Evolutionary conservation across 2,113 vertebrate species (phyloP).

Genomic region (Cynocephalus volans): DNA sequence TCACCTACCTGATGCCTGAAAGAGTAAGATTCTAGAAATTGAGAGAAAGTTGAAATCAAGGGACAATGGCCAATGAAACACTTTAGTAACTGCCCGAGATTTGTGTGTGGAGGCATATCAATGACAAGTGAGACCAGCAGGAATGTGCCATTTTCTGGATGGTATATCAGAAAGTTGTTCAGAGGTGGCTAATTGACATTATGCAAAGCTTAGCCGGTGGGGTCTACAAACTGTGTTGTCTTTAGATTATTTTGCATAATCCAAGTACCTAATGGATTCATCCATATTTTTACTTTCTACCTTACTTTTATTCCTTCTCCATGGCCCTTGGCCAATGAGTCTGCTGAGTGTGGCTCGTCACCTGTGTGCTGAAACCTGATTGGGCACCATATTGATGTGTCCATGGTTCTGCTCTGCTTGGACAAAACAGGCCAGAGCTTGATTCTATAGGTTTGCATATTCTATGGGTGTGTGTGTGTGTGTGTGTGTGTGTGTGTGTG

Average conservation of each 20-base stretch:
- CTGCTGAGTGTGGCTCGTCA: background rate
- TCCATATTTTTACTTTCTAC: conserved; percentile 37
- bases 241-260: conserved; percentile 23
- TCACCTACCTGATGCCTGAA: background rate
- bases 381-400: background rate
- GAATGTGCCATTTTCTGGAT: background rate
- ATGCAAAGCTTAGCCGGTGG: background rate
- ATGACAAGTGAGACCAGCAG: background rate
- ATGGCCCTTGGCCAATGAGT: background rate
- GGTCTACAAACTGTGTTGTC: background rate
- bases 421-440: background rate
- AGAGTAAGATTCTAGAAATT: background rate
- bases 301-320: background rate
- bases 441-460: background rate
- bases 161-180: background rate
- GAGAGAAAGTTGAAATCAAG: conserved; percentile 31
- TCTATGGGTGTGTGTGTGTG: background rate
- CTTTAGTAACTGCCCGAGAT: background rate
- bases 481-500: background rate
- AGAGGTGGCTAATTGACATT: background rate
- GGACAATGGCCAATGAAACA: background rate
- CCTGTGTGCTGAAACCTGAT: background rate
- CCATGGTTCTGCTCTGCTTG: background rate
- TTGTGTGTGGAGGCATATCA: background rate
- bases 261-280: background rate